These are phyloP conservation scores for Thunnus albacares DNA, from an alignment of 2,797 vertebrate species.

Conservation along the genomic window DNA sequence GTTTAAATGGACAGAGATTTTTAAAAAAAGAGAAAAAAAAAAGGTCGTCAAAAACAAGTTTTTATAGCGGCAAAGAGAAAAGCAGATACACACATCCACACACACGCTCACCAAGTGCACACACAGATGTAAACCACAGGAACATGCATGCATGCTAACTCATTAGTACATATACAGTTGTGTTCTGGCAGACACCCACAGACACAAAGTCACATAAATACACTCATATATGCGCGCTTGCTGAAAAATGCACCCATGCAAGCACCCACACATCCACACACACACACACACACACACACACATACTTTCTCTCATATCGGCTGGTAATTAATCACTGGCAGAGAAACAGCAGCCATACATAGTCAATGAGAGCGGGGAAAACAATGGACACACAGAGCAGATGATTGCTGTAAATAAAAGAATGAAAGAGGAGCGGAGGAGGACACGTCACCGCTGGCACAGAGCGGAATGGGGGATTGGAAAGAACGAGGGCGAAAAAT, in stretches of 20 bases:
- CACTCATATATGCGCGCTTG: constrained; percentile 19
- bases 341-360: constrained; percentile 55
- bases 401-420: constrained; percentile 76
- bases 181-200: constrained; percentile 38
- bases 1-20: background rate
- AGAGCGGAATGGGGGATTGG: background rate
- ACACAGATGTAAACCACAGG: background rate
- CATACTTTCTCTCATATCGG: background rate
- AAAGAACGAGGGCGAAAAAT: constrained; percentile 15
- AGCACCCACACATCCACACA: background rate
- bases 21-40: background rate
- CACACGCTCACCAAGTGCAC: background rate
- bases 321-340: constrained; percentile 61
- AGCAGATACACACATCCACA: background rate
- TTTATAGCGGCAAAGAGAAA: background rate
- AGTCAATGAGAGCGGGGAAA: constrained; percentile 64
- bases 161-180: constrained; percentile 28
- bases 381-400: constrained; percentile 62
- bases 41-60: background rate
- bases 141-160: constrained; percentile 1
- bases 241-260: constrained; percentile 21
- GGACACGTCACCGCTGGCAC: constrained; percentile 31
- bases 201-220: constrained; percentile 32
- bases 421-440: constrained; percentile 56
- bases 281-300: background rate